Evolutionary conservation across 2,888 invertebrate genomes (phyloP), one percentile per base, ranked within the genome.

Genomic region (Drosophila koepferae): DNA sequence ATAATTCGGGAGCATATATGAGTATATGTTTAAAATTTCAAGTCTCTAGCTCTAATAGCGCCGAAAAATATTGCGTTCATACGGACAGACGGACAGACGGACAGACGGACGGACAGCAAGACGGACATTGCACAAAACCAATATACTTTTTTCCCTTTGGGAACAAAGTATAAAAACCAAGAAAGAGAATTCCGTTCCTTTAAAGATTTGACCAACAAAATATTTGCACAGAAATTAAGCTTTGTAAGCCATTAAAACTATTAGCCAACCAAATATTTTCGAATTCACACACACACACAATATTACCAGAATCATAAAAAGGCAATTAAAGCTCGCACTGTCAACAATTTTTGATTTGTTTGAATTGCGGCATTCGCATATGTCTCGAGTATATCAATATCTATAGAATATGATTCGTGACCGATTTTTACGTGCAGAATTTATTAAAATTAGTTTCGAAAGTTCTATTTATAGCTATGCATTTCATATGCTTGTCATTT

Each of bases 291-390:
- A 46, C 18, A 34, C 65, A 44, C 16, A 53, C 31, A 36, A 20
- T 20, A 9, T 43, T 60, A 51, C 38, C 31, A 61, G 53, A n/a
- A 9, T 46, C 51, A 81, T 64, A 63, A 73, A 86, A 85, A 73
- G 60, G 77, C 72, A 86, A 84, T 79, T 83, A 67, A 82, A 82
- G 72, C 46, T 66, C 63, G 31, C 46, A 74, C 49, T 76, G 87
- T 87, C 85, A 70, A 72, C 82, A 60, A 65, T 86, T 89, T 89
- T 86, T 85, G 85, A 85, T 85, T 89, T 87, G 89, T 87, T 75
- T 71, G 75, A 84, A 68, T 70, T 81, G 73, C 48, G 77, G 66
- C 64, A 80, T 81, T 74, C 18, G 87, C 85, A 89, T 76, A 70
- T 87, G 85, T 51, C 51, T 20, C 20, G 36, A 36, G 2, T 31